These are phyloP conservation scores for Halichoerus grypus DNA, from an alignment of 2,113 vertebrate species.

Conservation along the genomic window DNA sequence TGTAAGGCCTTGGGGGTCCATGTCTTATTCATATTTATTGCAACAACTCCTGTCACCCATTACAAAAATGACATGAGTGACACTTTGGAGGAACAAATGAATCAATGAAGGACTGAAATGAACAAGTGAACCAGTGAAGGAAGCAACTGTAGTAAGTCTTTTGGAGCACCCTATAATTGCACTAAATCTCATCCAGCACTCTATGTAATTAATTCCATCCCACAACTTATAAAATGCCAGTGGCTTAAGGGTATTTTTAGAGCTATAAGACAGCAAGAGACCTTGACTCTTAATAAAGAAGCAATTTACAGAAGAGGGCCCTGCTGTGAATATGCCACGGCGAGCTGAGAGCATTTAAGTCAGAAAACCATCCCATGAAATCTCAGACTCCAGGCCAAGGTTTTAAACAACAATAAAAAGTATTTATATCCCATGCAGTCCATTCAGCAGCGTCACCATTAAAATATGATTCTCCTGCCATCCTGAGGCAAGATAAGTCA, in stretches of 20 bases:
- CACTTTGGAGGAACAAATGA: neutral
- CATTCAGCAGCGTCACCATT: neutral
- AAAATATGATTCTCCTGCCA: neutral
- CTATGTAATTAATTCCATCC: neutral
- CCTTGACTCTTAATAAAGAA: neutral
- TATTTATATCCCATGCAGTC: constrained; percentile 46
- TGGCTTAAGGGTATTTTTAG: neutral
- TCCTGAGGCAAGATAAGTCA: neutral
- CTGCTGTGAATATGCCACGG: neutral
- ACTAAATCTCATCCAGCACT: neutral
- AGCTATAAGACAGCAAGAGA: neutral
- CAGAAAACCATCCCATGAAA: neutral
- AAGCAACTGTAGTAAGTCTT: neutral
- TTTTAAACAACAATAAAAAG: constrained; percentile 40
- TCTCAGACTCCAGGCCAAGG: neutral
- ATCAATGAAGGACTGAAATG: neutral
- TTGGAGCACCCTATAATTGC: neutral
- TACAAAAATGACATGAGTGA: neutral
- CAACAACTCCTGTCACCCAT: neutral
- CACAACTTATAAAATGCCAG: neutral
- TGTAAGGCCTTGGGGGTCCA: neutral
- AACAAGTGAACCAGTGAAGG: neutral
- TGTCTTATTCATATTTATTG: neutral
- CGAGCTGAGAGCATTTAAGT: neutral
- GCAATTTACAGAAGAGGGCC: neutral